These are phyloP conservation scores for Uria lomvia DNA, from an alignment of 2,113 vertebrate genomes.

Conservation along the genomic window DNA sequence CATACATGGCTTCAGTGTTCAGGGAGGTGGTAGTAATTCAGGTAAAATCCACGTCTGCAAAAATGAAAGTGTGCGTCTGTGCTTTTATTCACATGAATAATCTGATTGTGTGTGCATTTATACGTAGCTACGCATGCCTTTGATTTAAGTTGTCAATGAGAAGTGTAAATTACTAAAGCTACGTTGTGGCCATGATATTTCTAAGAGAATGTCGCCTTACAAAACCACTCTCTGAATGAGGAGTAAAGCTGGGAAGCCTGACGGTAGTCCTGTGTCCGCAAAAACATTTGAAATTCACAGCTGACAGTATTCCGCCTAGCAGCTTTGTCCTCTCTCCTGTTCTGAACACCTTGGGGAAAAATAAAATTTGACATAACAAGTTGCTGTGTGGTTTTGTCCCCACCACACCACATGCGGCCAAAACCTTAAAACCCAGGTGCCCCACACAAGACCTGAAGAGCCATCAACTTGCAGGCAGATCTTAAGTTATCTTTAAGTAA, in stretches of 20 bases:
- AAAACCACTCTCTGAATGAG: neutral
- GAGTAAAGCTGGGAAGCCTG: neutral
- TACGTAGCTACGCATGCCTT: neutral
- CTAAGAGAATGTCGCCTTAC: neutral
- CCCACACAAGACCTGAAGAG: neutral
- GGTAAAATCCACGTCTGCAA: neutral
- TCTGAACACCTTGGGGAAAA: neutral
- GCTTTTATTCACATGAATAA: neutral
- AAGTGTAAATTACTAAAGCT: neutral
- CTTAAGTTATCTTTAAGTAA: neutral
- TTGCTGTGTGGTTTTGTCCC: neutral
- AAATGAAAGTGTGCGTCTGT: accelerated
- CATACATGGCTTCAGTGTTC: accelerated
- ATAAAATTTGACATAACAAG: neutral
- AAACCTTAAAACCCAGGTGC: neutral
- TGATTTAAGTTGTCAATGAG: neutral
- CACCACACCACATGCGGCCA: accelerated
- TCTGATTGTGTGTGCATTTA: accelerated
- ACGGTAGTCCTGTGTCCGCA: neutral
- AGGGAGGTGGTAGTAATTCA: neutral
- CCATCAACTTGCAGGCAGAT: neutral
- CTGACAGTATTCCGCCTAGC: neutral
- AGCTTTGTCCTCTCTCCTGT: neutral
- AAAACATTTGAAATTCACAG: neutral
- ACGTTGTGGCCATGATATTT: neutral